Percentiles rank a stretch among this genome's conserved stretches.
Conservation (phyloP, 2,888 invertebrate genomes). For the Drosophila diplacantha region DNA sequence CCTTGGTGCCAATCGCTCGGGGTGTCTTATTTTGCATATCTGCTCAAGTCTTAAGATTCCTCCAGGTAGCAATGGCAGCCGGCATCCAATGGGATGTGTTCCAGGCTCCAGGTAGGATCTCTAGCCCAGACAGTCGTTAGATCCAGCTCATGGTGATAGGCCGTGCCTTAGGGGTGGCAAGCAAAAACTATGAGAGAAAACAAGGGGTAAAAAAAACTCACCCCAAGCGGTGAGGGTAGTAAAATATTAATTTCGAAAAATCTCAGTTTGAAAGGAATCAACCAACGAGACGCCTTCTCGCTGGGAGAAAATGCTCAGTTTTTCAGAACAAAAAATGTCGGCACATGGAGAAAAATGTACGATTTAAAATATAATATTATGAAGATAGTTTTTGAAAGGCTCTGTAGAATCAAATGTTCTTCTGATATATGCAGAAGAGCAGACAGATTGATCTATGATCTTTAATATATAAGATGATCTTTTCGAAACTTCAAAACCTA, state of each 20-base stretch:
- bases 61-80: constrained; percentile 43
- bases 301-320: constrained; percentile 7
- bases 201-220: constrained; percentile 35
- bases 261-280: constrained; percentile 15
- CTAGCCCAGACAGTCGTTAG: constrained; percentile 34
- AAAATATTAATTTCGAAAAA: constrained; percentile 4
- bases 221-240: constrained; percentile 51
- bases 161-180: constrained; percentile 37
- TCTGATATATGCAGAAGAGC: neutral
- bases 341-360: neutral
- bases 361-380: neutral
- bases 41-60: constrained; percentile 21
- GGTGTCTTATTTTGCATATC: constrained; percentile 37
- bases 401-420: no score
- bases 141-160: constrained; percentile 50
- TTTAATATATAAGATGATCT: neutral
- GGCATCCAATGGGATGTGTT: constrained; percentile 50
- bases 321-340: constrained; percentile 34
- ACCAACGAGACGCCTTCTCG: constrained; percentile 32
- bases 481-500: neutral
- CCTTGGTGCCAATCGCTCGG: constrained; percentile 52
- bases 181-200: constrained; percentile 1
- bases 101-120: constrained; percentile 50
- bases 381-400: neutral
- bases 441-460: neutral